phyloP scores from a whole-genome alignment of 2,888 invertebrate genomes.

The Ypsolopha scabrella region DNA sequence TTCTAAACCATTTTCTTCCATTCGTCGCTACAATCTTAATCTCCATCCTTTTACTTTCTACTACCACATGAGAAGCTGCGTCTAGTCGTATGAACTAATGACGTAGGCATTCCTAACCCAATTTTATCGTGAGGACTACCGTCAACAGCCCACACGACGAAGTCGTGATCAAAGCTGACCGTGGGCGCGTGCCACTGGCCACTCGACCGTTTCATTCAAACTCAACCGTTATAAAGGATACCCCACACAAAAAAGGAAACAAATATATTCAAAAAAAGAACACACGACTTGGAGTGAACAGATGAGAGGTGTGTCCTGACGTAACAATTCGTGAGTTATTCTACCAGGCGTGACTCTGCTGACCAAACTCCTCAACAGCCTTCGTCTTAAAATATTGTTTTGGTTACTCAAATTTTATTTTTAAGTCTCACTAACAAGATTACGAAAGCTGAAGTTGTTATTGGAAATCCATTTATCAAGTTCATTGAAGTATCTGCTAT shows the following conservation, averaged over 20 bases:
- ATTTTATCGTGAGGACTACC: too few relatives aligned
- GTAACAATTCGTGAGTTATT: constrained; percentile 37
- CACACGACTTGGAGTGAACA: constrained; percentile 5
- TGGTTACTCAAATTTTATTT: background rate
- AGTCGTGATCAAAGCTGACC: constrained; percentile 4
- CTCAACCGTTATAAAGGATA: constrained; percentile 26
- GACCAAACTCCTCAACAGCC: constrained; percentile 26
- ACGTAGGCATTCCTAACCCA: too few relatives aligned
- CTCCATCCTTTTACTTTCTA: too few relatives aligned
- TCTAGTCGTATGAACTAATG: too few relatives aligned
- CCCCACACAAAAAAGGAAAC: constrained; percentile 18
- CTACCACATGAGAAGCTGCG: too few relatives aligned
- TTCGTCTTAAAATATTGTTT: background rate
- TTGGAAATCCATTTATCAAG: too few relatives aligned
- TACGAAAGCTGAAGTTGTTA: too few relatives aligned
- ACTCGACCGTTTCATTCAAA: constrained; percentile 10
- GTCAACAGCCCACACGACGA: too few relatives aligned
- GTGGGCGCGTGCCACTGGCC: constrained; percentile 4
- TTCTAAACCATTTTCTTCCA: too few relatives aligned
- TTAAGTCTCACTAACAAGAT: background rate
- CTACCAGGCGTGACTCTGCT: constrained; percentile 31
- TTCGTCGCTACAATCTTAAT: too few relatives aligned
- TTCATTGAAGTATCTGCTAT: too few relatives aligned
- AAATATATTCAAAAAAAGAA: constrained; percentile 4
- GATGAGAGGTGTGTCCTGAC: constrained; percentile 36